phyloP scores from a whole-genome alignment of 2,797 vertebrate genomes.

The Chaenodraco wilsoni region DNA sequence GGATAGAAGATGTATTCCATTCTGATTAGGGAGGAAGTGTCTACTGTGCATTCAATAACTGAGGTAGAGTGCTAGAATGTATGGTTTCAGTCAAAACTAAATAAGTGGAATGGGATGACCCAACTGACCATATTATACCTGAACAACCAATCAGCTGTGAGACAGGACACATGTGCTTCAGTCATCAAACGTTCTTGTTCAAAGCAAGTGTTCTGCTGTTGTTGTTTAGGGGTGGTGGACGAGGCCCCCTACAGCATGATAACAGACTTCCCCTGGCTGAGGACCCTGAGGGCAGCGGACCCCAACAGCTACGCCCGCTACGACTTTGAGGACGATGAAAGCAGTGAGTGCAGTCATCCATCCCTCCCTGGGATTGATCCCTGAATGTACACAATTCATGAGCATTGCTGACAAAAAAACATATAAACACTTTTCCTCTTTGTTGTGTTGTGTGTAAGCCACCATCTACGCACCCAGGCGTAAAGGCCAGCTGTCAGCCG shows the following conservation, averaged over 20 bases:
- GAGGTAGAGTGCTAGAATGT: neutral
- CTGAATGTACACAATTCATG: neutral
- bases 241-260: slow-evolving; percentile 97
- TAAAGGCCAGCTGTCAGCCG: slow-evolving; percentile 97
- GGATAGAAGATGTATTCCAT: too few relatives aligned
- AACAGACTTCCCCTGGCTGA: slow-evolving; percentile 97
- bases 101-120: neutral
- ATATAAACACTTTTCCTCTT: neutral
- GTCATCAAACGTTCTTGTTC: neutral
- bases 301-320: slow-evolving; percentile 97
- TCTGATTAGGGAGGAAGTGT: neutral
- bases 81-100: neutral
- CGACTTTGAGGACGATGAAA: slow-evolving; percentile 98
- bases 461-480: slow-evolving; percentile 97
- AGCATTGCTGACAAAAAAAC: neutral
- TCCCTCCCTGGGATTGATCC: neutral
- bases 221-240: slow-evolving; percentile 89
- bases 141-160: neutral
- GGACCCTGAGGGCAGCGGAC: slow-evolving; percentile 92
- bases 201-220: neutral
- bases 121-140: neutral
- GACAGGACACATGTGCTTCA: neutral
- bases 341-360: slow-evolving; percentile 85
- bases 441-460: slow-evolving; percentile 75
- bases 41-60: neutral